Conservation (phyloP, 2,888 invertebrate species). For the Eurois occulta region DNA sequence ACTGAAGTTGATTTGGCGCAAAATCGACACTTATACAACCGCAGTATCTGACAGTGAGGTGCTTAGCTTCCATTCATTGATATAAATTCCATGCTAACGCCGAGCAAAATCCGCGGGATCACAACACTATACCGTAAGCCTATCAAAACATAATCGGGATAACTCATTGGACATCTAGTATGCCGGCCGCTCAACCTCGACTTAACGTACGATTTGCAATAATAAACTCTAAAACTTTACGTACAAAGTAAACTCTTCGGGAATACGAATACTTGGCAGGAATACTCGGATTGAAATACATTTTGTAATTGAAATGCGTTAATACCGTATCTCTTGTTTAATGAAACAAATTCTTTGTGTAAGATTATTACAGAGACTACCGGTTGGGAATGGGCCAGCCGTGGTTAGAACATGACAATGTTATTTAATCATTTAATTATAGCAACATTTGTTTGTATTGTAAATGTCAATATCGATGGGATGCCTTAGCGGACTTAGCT, state of each 20-base stretch:
- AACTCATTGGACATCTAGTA: slow-evolving; percentile 78
- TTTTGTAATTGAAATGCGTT: slow-evolving; percentile 79
- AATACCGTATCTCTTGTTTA: slow-evolving; percentile 80
- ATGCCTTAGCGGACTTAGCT: slow-evolving; percentile 52
- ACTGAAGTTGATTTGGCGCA: slow-evolving; percentile 68
- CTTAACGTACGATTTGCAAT: slow-evolving; percentile 66
- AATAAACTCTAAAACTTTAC: slow-evolving; percentile 71
- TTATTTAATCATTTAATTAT: slow-evolving; percentile 65
- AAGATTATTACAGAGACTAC: slow-evolving; percentile 72
- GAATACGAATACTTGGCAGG: slow-evolving; percentile 74
- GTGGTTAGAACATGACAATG: slow-evolving; percentile 67
- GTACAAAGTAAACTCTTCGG: slow-evolving; percentile 70
- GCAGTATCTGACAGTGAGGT: slow-evolving; percentile 67
- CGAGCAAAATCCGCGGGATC: slow-evolving; percentile 80
- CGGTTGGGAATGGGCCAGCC: slow-evolving; percentile 71
- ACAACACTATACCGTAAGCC: slow-evolving; percentile 82
- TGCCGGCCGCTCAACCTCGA: slow-evolving; percentile 56
- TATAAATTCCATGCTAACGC: slow-evolving; percentile 79
- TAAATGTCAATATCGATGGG: slow-evolving; percentile 65
- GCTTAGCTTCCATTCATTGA: slow-evolving; percentile 77
- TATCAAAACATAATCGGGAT: slow-evolving; percentile 85
- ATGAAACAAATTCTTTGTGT: slow-evolving; percentile 78
- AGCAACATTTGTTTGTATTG: slow-evolving; percentile 61
- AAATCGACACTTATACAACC: slow-evolving; percentile 70
- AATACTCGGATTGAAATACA: slow-evolving; percentile 74